Evolutionary conservation across 2,888 invertebrate genomes (phyloP).

Genomic region (Drosophila tanythrix): DNA sequence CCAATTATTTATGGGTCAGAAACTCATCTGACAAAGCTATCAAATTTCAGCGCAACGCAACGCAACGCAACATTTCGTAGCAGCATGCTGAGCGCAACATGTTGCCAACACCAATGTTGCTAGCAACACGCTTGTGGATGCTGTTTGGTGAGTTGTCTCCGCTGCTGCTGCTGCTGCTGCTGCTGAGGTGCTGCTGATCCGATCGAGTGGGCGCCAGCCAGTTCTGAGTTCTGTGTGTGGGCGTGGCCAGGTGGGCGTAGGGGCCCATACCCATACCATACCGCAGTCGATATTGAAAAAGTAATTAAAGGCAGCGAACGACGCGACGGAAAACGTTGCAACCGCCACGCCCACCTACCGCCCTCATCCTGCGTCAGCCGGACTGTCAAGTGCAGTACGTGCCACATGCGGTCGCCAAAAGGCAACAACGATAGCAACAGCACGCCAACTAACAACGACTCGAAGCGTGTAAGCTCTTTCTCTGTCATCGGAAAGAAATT

Average conservation of each 20-base stretch:
- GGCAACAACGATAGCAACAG: slow-evolving; percentile 46
- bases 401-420: slow-evolving; percentile 72
- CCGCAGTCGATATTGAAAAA: slow-evolving; percentile 66
- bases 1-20: slow-evolving; percentile 74
- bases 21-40: slow-evolving; percentile 50
- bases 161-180: background rate
- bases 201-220: slow-evolving; percentile 60
- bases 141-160: slow-evolving; percentile 45
- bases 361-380: slow-evolving; percentile 14
- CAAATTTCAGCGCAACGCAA: slow-evolving; percentile 51
- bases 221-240: slow-evolving; percentile 17
- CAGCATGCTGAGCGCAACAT: slow-evolving; percentile 19
- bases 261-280: slow-evolving; percentile 18
- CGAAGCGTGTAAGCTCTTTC: slow-evolving; percentile 35
- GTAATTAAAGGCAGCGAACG: slow-evolving; percentile 70
- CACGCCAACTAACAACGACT: background rate
- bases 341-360: slow-evolving; percentile 48
- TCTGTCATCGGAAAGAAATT: too few species aligned
- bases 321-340: slow-evolving; percentile 27
- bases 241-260: slow-evolving; percentile 69
- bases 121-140: slow-evolving; percentile 49
- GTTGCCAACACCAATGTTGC: slow-evolving; percentile 27
- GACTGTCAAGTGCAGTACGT: slow-evolving; percentile 74
- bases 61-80: slow-evolving; percentile 20
- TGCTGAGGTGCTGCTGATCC: slow-evolving; percentile 27